A percentile compares a stretch with the other conserved stretches of the same genome.
These are phyloP conservation scores for Pterocles gutturalis DNA, from an alignment of 2,113 vertebrate genomes.

Conservation along the genomic window DNA sequence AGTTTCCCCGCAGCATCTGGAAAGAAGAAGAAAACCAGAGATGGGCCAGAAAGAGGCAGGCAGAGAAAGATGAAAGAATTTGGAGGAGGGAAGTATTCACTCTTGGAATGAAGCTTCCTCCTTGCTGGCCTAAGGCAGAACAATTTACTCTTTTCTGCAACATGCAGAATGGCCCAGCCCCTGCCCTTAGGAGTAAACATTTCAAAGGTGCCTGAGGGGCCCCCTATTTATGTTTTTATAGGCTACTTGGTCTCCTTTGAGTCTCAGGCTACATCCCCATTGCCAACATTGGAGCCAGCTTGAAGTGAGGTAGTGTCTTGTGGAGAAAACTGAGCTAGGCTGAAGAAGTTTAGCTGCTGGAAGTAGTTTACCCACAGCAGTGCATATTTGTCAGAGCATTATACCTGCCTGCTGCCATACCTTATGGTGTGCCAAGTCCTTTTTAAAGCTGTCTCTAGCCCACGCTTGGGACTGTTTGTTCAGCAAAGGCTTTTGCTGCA, in stretches of 20 bases:
- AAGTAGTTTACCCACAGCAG: neutral
- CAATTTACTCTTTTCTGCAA: conserved; percentile 29
- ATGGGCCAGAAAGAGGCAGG: conserved; percentile 32
- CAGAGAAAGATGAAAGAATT: conserved; percentile 54
- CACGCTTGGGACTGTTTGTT: accelerated
- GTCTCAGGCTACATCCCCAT: neutral
- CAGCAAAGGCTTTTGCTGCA: neutral
- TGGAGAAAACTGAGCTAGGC: neutral
- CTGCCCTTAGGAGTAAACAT: conserved; percentile 13
- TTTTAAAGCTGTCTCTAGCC: neutral
- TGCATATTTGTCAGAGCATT: neutral
- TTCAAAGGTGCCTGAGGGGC: neutral
- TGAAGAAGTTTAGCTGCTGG: neutral
- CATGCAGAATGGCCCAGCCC: neutral
- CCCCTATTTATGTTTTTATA: conserved; percentile 16
- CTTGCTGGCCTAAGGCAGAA: conserved; percentile 47
- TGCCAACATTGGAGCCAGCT: neutral
- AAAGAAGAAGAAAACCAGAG: conserved; percentile 37
- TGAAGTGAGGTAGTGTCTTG: neutral
- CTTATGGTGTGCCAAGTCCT: neutral
- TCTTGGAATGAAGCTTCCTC: conserved; percentile 39
- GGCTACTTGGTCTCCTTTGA: neutral
- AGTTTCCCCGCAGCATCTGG: conserved; percentile 14
- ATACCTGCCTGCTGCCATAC: neutral
- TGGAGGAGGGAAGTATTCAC: neutral